phyloP scores from a whole-genome alignment of 2,888 invertebrate genomes.

The Asteroscopus sphinx region DNA sequence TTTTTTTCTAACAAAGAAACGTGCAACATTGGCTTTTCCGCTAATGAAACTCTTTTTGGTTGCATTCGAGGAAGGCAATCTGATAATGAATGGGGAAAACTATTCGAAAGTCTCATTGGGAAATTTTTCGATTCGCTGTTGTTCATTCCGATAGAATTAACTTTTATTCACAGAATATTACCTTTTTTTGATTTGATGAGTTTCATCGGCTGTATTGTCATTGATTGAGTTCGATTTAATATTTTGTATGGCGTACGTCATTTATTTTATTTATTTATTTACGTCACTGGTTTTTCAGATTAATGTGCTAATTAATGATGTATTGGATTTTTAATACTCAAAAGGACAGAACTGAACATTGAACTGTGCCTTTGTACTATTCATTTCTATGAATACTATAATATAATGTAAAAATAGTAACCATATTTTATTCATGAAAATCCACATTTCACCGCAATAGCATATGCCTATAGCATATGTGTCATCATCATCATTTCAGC shows the following conservation, averaged over 20 bases:
- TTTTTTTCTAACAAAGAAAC: slow-evolving; percentile 71
- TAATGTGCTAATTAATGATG: not conserved
- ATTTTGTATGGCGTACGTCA: slow-evolving; percentile 14
- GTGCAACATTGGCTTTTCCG: slow-evolving; percentile 71
- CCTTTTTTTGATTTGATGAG: slow-evolving; percentile 28
- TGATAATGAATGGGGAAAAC: slow-evolving; percentile 65
- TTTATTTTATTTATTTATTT: slow-evolving; percentile 22
- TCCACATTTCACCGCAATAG: too few species aligned
- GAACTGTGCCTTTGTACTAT: too few species aligned
- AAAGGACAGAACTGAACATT: not conserved
- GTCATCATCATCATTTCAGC: too few species aligned
- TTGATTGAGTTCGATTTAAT: slow-evolving; percentile 14
- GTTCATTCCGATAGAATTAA: slow-evolving; percentile 38
- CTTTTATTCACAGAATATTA: slow-evolving; percentile 19
- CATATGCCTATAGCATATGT: too few species aligned
- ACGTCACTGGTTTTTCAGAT: slow-evolving; percentile 14
- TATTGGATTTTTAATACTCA: not conserved
- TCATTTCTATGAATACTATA: too few species aligned
- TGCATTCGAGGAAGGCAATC: slow-evolving; percentile 66
- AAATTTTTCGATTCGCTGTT: slow-evolving; percentile 27
- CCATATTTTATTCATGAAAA: too few species aligned
- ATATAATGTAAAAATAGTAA: too few species aligned
- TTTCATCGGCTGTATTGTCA: slow-evolving; percentile 10
- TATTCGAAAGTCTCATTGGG: slow-evolving; percentile 40
- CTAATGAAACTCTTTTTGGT: slow-evolving; percentile 79